Base-by-base conservation (phyloP, 2,113 vertebrate species). In the Antennarius striatus region DNA sequence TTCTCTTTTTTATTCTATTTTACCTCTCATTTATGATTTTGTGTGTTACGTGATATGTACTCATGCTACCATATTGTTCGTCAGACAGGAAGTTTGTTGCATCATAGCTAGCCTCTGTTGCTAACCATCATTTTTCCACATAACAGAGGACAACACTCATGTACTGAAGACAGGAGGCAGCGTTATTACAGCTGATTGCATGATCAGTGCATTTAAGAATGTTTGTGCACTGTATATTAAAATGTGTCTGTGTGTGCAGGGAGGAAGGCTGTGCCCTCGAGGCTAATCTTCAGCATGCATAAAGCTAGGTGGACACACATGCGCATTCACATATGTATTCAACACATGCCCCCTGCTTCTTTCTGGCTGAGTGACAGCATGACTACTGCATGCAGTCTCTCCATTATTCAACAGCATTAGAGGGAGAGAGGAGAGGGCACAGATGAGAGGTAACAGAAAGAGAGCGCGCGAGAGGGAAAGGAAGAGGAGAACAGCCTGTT, bases 381-480 rank as follows among this genome's bases (percentile, higher is more conserved):
- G 79, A 85, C 82, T 83, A 72, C 83, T 84, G 86, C 86, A 88
- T 88, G 82, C 81, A 82, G 70, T 78, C 76, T 80, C 79, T 89
- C 83, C 87, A 89, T 89, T 89, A 89, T 89, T 91, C 82, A 91
- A 60, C 69, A 83, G 88, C 77, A 88, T 85, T 84, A 80, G 77
- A 69, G 66, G 55, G 64, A 77, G 80, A 68, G 54, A 74, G 67
- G 73, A 57, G 71, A 47, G 68, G 78, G 69, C 63, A 55, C 60
- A 77, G 77, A 85, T 75, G 80, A 90, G 67, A 65, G 60, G 64
- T 56, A 78, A 84, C 52, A 69, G 60, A 74, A 58, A 63, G 45
- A 66, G 46, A 53, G 47, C 56, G 59, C 71, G 54, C 60, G 63
- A 68, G 47, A 52, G 48, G 53, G 58, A 66, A 51, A 63, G 61